These are phyloP conservation scores for Darevskia nairensis DNA, from an alignment of 2,797 vertebrate species.

Conservation along the genomic window DNA sequence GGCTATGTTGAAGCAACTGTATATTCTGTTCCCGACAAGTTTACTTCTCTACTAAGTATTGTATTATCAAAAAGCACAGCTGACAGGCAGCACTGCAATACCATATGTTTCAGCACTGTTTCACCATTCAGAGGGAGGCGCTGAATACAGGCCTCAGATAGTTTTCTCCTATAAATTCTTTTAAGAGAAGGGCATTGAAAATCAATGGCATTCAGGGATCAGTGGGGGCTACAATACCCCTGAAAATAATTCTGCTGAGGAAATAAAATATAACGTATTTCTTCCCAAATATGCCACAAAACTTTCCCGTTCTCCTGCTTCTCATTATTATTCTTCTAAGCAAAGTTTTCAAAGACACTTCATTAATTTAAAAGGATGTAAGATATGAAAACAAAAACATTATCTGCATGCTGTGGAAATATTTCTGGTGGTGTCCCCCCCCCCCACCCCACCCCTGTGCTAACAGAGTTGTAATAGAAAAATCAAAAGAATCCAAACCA, in stretches of 20 bases:
- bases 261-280: background rate
- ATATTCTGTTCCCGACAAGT: constrained; percentile 41
- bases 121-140: constrained; percentile 34
- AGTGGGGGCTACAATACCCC: background rate
- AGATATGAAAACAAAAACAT: background rate
- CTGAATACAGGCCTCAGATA: background rate
- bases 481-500: background rate
- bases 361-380: background rate
- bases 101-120: constrained; percentile 21
- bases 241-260: background rate
- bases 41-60: background rate
- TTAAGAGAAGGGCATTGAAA: background rate
- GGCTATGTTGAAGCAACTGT: constrained; percentile 14
- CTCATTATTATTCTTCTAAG: background rate
- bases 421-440: background rate
- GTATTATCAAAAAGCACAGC: background rate
- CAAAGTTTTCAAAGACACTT: background rate
- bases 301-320: background rate
- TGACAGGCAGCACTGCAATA: constrained; percentile 9
- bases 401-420: background rate
- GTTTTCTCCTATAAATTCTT: background rate
- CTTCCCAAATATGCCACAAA: background rate
- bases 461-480: background rate
- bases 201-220: background rate
- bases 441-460: background rate